These are phyloP conservation scores for Ganaspis brasiliensis DNA, from an alignment of 2,888 invertebrate species.

Conservation along the genomic window DNA sequence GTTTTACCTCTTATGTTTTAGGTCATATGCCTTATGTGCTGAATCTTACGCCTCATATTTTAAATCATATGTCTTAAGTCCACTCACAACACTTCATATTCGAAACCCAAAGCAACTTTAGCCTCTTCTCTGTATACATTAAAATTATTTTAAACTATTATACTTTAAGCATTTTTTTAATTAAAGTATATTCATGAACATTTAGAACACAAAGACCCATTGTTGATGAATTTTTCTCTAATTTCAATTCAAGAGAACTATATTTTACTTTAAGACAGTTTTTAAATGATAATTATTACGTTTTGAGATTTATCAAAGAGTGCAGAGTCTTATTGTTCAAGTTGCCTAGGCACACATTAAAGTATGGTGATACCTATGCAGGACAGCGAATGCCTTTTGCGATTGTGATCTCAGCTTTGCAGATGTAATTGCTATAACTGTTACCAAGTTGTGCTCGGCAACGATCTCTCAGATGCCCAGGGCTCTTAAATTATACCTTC, in stretches of 20 bases:
- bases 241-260: background rate
- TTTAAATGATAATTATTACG: background rate
- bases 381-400: conserved; percentile 42
- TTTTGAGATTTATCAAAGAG: conserved; percentile 34
- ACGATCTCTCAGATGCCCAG: conserved; percentile 39
- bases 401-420: conserved; percentile 58
- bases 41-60: too few species aligned
- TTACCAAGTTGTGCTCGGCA: conserved; percentile 55
- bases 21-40: too few species aligned
- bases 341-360: conserved; percentile 13
- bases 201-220: background rate
- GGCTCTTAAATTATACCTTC: conserved; percentile 11
- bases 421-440: conserved; percentile 63
- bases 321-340: conserved; percentile 27
- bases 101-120: too few species aligned
- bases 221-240: background rate
- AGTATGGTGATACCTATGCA: conserved; percentile 46
- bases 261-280: background rate
- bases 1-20: too few species aligned
- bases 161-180: too few species aligned
- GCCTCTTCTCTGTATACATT: too few species aligned
- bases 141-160: too few species aligned
- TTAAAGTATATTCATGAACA: background rate
- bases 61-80: too few species aligned
- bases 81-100: too few species aligned